A percentile compares a stretch with the other conserved stretches of the same genome.
Evolutionary conservation across 2,113 vertebrate species (phyloP).

Genomic region (Rattus rattus): DNA sequence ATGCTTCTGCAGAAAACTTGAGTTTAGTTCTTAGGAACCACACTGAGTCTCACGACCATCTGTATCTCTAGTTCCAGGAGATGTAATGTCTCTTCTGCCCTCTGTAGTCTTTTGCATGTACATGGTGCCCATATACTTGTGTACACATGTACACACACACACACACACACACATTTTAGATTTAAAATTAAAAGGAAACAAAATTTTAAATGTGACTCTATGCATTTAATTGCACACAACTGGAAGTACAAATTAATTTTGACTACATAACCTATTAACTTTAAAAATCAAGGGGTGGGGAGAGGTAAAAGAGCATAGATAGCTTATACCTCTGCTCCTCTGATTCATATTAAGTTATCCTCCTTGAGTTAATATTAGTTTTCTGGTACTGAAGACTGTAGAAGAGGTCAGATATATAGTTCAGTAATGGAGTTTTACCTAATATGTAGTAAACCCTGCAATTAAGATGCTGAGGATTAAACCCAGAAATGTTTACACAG

Average conservation of each 20-base stretch:
- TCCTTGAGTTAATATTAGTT: conserved; percentile 83
- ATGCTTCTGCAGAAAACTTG: neutral
- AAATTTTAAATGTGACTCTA: neutral
- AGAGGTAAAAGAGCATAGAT: conserved; percentile 78
- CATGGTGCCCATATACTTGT: neutral
- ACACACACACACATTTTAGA: neutral
- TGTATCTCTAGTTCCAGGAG: neutral
- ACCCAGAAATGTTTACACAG: neutral
- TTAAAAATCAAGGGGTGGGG: conserved; percentile 25
- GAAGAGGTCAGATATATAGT: neutral
- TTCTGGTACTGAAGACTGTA: conserved; percentile 70
- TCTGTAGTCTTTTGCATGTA: neutral
- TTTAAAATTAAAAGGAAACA: neutral
- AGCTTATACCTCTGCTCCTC: conserved; percentile 75
- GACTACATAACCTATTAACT: conserved; percentile 73
- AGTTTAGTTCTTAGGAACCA: neutral
- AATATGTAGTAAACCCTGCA: neutral
- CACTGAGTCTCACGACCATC: neutral
- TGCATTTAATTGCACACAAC: conserved; percentile 74
- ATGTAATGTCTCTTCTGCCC: neutral
- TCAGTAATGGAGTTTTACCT: neutral
- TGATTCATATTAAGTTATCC: conserved; percentile 72
- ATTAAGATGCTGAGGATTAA: neutral
- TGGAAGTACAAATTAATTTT: conserved; percentile 82
- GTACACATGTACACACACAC: fast-evolving